These are phyloP conservation scores for Himalopsyche anomala DNA, from an alignment of 2,888 invertebrate genomes.

Conservation along the genomic window DNA sequence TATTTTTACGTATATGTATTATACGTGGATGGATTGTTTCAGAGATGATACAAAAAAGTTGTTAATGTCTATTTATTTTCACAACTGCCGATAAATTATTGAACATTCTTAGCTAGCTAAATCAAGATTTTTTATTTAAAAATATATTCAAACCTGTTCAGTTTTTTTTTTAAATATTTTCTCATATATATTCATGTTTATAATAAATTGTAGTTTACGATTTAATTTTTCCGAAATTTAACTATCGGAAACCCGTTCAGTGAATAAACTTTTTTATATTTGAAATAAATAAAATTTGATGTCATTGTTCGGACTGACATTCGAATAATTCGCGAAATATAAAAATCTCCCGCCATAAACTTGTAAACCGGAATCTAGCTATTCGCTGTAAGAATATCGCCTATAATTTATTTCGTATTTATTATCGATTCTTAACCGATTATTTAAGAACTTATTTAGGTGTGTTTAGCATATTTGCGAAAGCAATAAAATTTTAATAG, in stretches of 20 bases:
- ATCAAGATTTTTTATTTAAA: too few species aligned
- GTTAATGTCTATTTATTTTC: too few species aligned
- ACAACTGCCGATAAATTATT: too few species aligned
- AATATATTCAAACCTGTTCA: too few species aligned
- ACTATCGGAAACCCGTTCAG: not conserved
- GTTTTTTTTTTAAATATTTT: too few species aligned
- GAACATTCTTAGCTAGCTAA: too few species aligned
- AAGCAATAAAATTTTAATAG: not conserved
- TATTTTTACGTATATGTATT: too few species aligned
- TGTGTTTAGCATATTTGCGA: not conserved
- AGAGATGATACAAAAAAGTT: too few species aligned
- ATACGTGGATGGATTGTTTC: too few species aligned
- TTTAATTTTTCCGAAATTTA: too few species aligned
- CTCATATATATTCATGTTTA: too few species aligned
- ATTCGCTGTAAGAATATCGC: not conserved
- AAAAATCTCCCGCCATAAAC: not conserved
- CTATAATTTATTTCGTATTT: not conserved
- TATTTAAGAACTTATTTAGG: not conserved
- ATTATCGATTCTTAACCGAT: slow-evolving; percentile 8
- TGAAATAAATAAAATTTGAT: not conserved
- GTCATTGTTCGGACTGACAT: not conserved
- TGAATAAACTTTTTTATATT: not conserved
- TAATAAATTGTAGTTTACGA: too few species aligned
- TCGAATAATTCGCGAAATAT: not conserved
- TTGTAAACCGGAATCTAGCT: not conserved